These are phyloP conservation scores for Hyphantria cunea DNA, from an alignment of 1,140 invertebrate genomes.

Conservation along the genomic window DNA sequence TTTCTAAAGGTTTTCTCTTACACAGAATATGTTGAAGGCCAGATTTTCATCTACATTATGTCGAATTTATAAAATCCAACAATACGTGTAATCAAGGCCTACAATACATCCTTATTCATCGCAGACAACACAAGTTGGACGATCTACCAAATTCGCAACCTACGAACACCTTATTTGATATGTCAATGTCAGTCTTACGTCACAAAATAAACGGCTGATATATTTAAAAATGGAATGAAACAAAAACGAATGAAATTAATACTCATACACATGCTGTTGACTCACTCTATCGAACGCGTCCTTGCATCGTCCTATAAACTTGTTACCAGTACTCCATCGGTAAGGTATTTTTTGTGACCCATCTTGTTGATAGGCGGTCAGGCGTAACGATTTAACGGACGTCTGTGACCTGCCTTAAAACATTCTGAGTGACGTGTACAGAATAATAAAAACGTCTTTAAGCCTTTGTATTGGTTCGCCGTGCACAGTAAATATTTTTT, in stretches of 20 bases:
- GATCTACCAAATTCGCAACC: not conserved
- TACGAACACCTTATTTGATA: not conserved
- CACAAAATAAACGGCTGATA: not conserved
- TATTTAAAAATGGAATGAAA: not conserved
- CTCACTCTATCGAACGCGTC: conserved; percentile 36
- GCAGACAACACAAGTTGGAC: not conserved
- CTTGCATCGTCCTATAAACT: conserved; percentile 39
- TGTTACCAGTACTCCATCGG: conserved; percentile 16
- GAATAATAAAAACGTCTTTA: conserved; percentile 17
- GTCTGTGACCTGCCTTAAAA: conserved; percentile 46
- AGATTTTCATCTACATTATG: not conserved
- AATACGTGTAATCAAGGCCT: too few relatives aligned
- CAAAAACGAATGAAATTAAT: not conserved
- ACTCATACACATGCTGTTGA: conserved; percentile 14
- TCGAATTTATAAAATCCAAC: too few relatives aligned
- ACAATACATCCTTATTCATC: not conserved
- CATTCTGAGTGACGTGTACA: conserved; percentile 20
- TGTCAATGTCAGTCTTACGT: not conserved
- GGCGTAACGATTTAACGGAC: conserved; percentile 47
- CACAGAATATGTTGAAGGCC: too few relatives aligned
- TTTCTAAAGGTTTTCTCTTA: too few relatives aligned
- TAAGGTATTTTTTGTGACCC: conserved; percentile 36
- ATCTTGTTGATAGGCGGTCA: conserved; percentile 29
- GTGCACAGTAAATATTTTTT: not conserved
- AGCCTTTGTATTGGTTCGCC: conserved; percentile 1